Evolutionary conservation across 2,888 invertebrate genomes (phyloP), one percentile per base, ranked within the genome.

Genomic region (Agonum fuliginosum): DNA sequence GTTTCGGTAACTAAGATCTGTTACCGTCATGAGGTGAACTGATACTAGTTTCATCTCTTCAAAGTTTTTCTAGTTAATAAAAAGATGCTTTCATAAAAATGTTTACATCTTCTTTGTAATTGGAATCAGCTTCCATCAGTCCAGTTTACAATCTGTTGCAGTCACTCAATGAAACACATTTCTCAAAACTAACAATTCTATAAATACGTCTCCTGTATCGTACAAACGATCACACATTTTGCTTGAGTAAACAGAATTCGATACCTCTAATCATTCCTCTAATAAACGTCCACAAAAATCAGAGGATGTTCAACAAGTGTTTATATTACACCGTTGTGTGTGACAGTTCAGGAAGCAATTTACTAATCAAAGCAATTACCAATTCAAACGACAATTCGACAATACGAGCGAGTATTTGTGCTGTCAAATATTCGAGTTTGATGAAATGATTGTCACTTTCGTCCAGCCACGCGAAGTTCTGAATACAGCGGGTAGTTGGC

Each of bases 321-420:
- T 30, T 58, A n/a, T n/a, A n/a, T n/a, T n/a, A n/a, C n/a, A 58
- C 58, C 58, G 27, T 58, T 58, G 58, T 30, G 30, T 58, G 58
- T 12, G 27, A 46, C 46, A 58, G 27, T 10, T 58, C 30, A 58
- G 58, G 58, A 58, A 58, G 27, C 27, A 0, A 58, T 58, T 58
- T 30, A 30, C 30, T 58, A 24, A 58, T 27, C 58, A 30, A 12
- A 14, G 14, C 27, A 58, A 58, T 58, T 58, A 58, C 22, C 30
- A 51, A 58, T 58, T 58, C 58, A 22, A 22, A 27, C 14, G 4
- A 30, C 30, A 58, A 58, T 58, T n/a, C 20, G 37, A n/a, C n/a
- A n/a, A n/a, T n/a, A n/a, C n/a, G n/a, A n/a, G n/a, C n/a, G 6
- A 34, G 2, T 34, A 8, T 2, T 37, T 10, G 3, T 37, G 12